Conservation (phyloP, 2,888 invertebrate genomes). For the Spodoptera exigua region DNA sequence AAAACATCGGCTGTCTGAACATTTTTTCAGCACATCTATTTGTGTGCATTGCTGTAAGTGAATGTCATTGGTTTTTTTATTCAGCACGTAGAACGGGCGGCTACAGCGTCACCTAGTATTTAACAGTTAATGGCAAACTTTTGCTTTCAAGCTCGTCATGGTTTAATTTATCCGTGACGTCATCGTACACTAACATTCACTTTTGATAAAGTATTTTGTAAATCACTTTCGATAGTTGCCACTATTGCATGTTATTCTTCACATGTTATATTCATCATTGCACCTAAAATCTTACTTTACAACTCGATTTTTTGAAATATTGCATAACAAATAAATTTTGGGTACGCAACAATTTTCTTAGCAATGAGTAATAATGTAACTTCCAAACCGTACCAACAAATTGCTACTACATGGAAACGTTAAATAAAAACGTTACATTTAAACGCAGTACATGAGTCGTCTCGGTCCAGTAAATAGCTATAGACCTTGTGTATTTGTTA, state of each 20-base stretch:
- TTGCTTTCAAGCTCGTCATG: too few species aligned
- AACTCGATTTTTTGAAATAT: conserved; percentile 26
- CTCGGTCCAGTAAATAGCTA: not conserved
- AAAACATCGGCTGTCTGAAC: conserved; percentile 36
- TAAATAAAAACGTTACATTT: conserved; percentile 4
- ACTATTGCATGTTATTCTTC: not conserved
- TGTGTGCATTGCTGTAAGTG: conserved; percentile 41
- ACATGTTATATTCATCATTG: conserved; percentile 6
- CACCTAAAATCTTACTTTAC: not conserved
- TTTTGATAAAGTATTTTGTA: not conserved
- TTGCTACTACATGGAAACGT: conserved; percentile 11
- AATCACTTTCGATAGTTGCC: not conserved
- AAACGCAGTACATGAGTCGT: conserved; percentile 4
- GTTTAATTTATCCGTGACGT: not conserved
- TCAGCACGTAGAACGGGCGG: conserved; percentile 24
- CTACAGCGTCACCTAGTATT: not conserved
- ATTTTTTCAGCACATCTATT: conserved; percentile 44
- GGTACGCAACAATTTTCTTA: conserved; percentile 25
- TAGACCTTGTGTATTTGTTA: not conserved
- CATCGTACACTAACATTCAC: not conserved
- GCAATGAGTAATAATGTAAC: conserved; percentile 44
- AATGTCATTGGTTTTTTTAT: conserved; percentile 30
- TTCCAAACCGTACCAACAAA: conserved; percentile 34
- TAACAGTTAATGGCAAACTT: too few species aligned
- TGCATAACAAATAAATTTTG: conserved; percentile 35